These are phyloP conservation scores for Ditylenchus weischeri DNA, from an alignment of 2,888 invertebrate species.

Conservation along the genomic window DNA sequence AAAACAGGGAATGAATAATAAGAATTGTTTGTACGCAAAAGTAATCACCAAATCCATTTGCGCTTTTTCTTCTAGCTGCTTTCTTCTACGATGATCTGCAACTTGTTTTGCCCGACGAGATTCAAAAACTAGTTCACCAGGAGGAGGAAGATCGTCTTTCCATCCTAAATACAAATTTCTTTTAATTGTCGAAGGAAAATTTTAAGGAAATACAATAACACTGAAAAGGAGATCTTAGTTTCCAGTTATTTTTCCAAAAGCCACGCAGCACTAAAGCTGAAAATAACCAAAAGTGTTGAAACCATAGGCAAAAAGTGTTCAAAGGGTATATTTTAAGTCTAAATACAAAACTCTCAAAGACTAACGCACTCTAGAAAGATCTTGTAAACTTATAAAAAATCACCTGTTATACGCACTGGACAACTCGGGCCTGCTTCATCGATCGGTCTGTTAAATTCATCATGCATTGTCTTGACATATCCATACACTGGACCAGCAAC, in stretches of 20 bases:
- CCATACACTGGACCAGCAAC: constrained; percentile 78
- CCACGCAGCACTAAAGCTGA: too few relatives aligned
- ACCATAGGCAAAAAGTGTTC: neutral
- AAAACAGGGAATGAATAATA: neutral
- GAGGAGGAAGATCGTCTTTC: constrained; percentile 76
- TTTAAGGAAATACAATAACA: too few relatives aligned
- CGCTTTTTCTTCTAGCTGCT: constrained; percentile 67
- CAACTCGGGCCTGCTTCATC: constrained; percentile 45
- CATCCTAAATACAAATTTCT: constrained; percentile 68
- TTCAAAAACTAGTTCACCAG: constrained; percentile 83
- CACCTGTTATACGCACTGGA: constrained; percentile 47
- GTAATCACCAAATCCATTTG: constrained; percentile 62
- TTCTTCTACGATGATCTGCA: constrained; percentile 68
- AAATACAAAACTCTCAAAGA: neutral
- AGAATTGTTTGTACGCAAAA: too few relatives aligned
- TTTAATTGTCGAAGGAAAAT: too few relatives aligned
- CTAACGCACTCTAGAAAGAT: too few relatives aligned
- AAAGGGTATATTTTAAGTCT: constrained; percentile 2
- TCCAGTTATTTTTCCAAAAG: too few relatives aligned
- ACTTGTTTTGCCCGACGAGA: constrained; percentile 72
- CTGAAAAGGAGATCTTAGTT: too few relatives aligned
- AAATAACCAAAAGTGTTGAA: too few relatives aligned
- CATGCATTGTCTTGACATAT: constrained; percentile 46
- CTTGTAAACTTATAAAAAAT: neutral
- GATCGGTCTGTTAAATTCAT: constrained; percentile 48